Percentiles rank a stretch among this genome's conserved stretches.
Conservation (phyloP, 2,113 vertebrate species). For the Podocnemis expansa region DNA sequence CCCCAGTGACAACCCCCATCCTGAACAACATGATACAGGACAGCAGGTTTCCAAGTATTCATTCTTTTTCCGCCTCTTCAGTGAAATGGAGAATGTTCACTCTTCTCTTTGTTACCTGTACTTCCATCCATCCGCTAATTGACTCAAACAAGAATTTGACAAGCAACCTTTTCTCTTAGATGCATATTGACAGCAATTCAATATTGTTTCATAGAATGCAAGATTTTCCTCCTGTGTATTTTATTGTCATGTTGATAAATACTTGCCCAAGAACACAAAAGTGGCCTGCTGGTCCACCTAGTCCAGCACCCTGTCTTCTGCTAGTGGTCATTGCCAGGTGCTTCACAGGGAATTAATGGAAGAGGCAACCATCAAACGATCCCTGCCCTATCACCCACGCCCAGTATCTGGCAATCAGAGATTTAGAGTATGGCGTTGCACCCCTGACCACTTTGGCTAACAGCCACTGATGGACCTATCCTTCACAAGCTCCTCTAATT, state of each 20-base stretch:
- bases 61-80: neutral
- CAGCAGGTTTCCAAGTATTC: neutral
- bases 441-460: neutral
- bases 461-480: neutral
- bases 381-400: neutral
- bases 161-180: neutral
- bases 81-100: neutral
- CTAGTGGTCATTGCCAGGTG: neutral
- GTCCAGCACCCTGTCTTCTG: neutral
- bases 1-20: neutral
- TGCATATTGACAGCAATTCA: neutral
- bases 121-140: neutral
- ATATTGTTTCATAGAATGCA: neutral
- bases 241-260: neutral
- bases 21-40: neutral
- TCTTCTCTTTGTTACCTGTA: neutral
- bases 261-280: neutral
- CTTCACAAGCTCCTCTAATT: neutral
- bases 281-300: neutral
- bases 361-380: neutral
- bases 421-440: neutral
- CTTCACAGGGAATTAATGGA: neutral
- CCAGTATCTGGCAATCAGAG: neutral
- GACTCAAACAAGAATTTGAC: neutral
- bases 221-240: neutral